These are phyloP conservation scores for Heliconius ismenius DNA, from an alignment of 2,888 invertebrate species.

Conservation along the genomic window DNA sequence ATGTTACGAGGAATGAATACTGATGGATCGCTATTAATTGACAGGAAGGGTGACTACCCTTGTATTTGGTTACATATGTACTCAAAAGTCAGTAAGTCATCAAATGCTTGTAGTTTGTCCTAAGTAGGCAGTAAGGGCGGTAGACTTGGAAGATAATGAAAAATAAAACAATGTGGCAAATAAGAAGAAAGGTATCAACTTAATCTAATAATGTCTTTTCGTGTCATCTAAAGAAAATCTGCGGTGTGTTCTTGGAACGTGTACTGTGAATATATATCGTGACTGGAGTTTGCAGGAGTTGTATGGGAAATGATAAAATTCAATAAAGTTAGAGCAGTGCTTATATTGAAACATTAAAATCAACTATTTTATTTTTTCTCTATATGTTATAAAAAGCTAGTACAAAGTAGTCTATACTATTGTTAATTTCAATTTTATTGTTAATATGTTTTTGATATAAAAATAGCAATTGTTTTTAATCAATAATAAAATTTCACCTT, in stretches of 20 bases:
- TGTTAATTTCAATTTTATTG: not conserved
- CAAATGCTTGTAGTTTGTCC: not conserved
- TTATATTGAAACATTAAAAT: not conserved
- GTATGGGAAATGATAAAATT: constrained; percentile 46
- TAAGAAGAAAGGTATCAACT: too few relatives aligned
- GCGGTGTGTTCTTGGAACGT: constrained; percentile 57
- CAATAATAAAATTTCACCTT: not conserved
- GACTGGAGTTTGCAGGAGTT: constrained; percentile 50
- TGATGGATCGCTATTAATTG: too few relatives aligned
- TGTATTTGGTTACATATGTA: not conserved
- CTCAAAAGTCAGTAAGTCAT: too few relatives aligned
- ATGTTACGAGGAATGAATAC: too few relatives aligned
- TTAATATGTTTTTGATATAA: not conserved
- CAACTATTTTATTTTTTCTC: not conserved
- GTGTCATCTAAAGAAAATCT: constrained; percentile 68
- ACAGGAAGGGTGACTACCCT: too few relatives aligned
- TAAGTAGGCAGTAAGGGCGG: not conserved
- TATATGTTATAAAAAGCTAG: not conserved
- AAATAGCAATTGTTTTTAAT: not conserved
- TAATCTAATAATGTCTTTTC: constrained; percentile 52
- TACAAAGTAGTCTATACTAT: not conserved
- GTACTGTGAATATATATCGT: constrained; percentile 42
- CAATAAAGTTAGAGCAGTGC: constrained; percentile 9
- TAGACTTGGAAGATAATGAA: not conserved
- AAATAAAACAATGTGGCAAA: not conserved